Base-by-base conservation (phyloP, 92 coral and sea anemone species). In the Pocillopora meandrina region DNA sequence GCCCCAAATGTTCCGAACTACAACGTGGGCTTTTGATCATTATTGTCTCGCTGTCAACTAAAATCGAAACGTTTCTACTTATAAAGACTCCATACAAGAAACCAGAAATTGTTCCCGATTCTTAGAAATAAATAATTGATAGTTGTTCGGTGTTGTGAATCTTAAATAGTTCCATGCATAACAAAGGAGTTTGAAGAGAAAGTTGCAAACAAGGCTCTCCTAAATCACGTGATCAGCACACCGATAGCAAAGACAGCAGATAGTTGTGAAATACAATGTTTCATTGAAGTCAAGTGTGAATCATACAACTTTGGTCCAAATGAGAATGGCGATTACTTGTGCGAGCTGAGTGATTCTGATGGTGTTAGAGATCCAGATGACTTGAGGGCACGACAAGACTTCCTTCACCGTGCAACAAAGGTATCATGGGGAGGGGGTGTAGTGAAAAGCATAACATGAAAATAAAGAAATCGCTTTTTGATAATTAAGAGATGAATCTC, bases 301-400 rank as follows among this genome's bases (percentile, higher is more conserved):
- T 63, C 82, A 3, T 62, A 78, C 82, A 78, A 78, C 59, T 78
- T 35, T 42, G 82, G 71, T 1, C 23, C 15, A 63, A 34, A 61
- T 14, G 71, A 77, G 18, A 15, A 14, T 62, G 82, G 82, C 12
- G 58, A 21, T 60, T 23, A 77, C n/a, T 56, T 77, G 23, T 77
- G 82, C 16, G 82, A 77, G 71, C 61, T 78, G 14, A 78, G 82
- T n/a, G 72, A 78, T 20, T 78, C 82, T 0, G 82, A 64, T 19
- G 82, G 60, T 62, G 20, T 34, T 5, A 62, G 72, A 47, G 60
- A 63, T 17, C 72, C 56, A 31, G 18, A 62, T n/a, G 82, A 78
- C 59, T 78, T 23, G 71, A 35, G 12, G n/a, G 21, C 72, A 23
- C n/a, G 23, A 36, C 82, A 62, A 14, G 82, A 72, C 36, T 78